Percentiles rank a stretch among this genome's conserved stretches.
Evolutionary conservation across 2,113 vertebrate species (phyloP).

Genomic region (Maccullochella peelii): DNA sequence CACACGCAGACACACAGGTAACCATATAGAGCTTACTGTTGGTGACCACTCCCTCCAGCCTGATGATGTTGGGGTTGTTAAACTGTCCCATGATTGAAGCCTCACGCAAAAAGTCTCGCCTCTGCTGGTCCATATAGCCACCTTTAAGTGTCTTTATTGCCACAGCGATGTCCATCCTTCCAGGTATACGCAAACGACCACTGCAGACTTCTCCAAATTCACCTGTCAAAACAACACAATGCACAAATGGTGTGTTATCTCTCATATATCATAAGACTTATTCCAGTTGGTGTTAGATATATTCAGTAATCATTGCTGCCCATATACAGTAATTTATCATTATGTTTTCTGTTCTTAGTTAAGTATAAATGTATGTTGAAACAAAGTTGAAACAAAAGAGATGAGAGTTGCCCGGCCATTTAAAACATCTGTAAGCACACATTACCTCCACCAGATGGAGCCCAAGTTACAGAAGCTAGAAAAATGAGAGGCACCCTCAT

Average conservation of each 20-base stretch:
- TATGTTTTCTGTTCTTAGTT: not conserved
- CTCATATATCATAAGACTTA: not conserved
- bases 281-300: not conserved
- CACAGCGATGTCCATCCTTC: conserved; percentile 93
- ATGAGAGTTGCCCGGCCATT: not conserved
- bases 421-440: not conserved
- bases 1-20: not conserved
- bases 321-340: not conserved
- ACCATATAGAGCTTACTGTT: conserved; percentile 87
- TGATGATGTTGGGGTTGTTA: conserved; percentile 95
- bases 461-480: conserved; percentile 13
- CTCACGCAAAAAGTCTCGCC: conserved; percentile 94
- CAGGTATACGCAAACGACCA: conserved; percentile 91
- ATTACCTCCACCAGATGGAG: conserved; percentile 69
- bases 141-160: conserved; percentile 98
- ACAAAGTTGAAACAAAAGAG: not conserved
- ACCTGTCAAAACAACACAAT: conserved; percentile 78
- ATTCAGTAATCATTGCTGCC: not conserved
- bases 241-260: not conserved
- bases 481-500: not conserved
- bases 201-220: conserved; percentile 99
- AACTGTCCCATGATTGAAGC: conserved; percentile 99
- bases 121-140: conserved; percentile 93
- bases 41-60: conserved; percentile 96
- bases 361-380: conserved; percentile 8